Conservation (phyloP, 2,113 vertebrate species). For the Scortum barcoo region DNA sequence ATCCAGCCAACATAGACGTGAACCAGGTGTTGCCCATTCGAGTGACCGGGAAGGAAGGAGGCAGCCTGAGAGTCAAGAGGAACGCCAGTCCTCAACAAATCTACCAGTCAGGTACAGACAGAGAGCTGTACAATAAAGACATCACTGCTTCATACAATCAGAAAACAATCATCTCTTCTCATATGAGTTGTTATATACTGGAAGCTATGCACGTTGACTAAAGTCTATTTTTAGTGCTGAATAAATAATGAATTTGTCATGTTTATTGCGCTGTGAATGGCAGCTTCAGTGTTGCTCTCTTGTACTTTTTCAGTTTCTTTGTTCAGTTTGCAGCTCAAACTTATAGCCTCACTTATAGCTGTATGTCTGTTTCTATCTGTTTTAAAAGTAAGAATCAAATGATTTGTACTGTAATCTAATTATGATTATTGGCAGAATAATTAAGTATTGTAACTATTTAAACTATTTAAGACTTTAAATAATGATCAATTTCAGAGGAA, state of each 20-base stretch:
- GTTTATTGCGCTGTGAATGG: too few relatives aligned
- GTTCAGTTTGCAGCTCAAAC: too few relatives aligned
- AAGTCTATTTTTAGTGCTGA: neutral
- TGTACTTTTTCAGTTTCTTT: too few relatives aligned
- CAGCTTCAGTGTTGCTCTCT: too few relatives aligned
- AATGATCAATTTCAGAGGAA: too few relatives aligned
- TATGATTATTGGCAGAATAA: neutral
- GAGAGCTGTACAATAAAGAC: neutral
- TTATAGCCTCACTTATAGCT: too few relatives aligned
- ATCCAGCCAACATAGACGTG: constrained; percentile 88
- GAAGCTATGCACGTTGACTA: neutral
- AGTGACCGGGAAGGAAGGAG: constrained; percentile 85
- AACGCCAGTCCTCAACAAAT: constrained; percentile 73
- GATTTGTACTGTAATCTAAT: too few relatives aligned
- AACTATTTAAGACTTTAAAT: too few relatives aligned
- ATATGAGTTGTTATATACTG: too few relatives aligned
- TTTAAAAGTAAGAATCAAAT: too few relatives aligned
- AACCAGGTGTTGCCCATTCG: constrained; percentile 85
- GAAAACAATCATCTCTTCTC: neutral
- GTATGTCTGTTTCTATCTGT: too few relatives aligned
- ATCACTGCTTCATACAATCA: too few relatives aligned
- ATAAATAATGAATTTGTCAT: neutral
- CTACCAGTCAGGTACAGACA: constrained; percentile 57
- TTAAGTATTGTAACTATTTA: neutral
- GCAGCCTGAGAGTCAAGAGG: constrained; percentile 75